Evolutionary conservation across 2,113 vertebrate species (phyloP), one percentile per base, ranked within the genome.

Genomic region (Sapayoa aenigma): DNA sequence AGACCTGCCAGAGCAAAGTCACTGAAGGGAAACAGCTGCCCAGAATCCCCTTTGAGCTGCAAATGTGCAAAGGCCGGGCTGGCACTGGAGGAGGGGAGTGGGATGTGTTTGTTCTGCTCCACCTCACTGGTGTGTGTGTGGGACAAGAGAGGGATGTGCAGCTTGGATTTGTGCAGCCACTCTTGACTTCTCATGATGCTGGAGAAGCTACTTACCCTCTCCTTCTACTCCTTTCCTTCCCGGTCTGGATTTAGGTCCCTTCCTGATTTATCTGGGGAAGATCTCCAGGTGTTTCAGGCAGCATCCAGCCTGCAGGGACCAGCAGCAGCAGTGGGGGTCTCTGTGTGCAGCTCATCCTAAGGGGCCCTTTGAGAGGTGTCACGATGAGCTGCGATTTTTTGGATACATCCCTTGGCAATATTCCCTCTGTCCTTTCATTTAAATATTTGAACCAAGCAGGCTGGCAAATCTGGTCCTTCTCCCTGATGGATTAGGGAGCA

Each of bases 71-170:
- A 9, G 33, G 44, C 35, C 39, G 59, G 4, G 17, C 23, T 14
- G 50, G 14, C 52, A 11, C 28, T n/a, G 14, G 41, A 33, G 42
- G 67, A 52, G 17, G 4, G 14, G 17, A 44, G 23, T 0, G 7
- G 41, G 68, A 21, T 49, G 6, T 8, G 13, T 47, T 28, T 79
- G 39, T 16, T 21, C 24, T 44, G 13, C 10, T 15, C 9, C 8
- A 35, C 13, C 30, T 63, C 52, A 53, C 6, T 2, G 14, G 31
- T 41, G 12, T 52, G 50, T 47, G 14, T 5, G 30, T 28, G 76
- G 50, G 42, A 41, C 24, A 35, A 3, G 6, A 16, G 41, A 28
- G 23, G 46, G 27, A 30, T 0, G 0, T 5, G 11, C 22, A 49
- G 62, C 31, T 20, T 74, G 60, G 28, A 22, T 31, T 55, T 6